Percentiles rank a stretch among this genome's conserved stretches.
Evolutionary conservation across 2,888 invertebrate species (phyloP).

Genomic region (Diarsia brunnea): DNA sequence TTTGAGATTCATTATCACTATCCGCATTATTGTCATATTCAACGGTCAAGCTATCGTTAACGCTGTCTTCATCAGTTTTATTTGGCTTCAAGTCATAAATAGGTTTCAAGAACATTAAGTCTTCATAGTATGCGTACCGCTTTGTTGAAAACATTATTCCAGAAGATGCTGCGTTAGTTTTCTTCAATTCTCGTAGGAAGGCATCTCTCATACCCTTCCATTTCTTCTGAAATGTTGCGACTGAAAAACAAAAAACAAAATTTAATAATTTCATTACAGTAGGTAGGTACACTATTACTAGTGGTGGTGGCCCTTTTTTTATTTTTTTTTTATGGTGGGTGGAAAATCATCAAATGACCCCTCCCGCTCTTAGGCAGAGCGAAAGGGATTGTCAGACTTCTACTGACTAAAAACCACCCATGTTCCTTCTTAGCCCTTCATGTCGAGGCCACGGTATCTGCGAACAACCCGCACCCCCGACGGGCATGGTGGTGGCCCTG

Average conservation of each 20-base stretch:
- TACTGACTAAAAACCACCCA: too few species aligned
- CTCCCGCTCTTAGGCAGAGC: too few species aligned
- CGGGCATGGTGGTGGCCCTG: too few species aligned
- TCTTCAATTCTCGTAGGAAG: conserved; percentile 38
- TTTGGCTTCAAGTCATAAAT: not conserved
- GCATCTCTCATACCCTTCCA: conserved; percentile 45
- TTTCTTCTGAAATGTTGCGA: conserved; percentile 29
- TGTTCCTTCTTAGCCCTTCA: too few species aligned
- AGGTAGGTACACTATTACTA: not conserved
- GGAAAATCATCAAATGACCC: too few species aligned
- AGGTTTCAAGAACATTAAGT: conserved; percentile 36
- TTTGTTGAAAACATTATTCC: not conserved
- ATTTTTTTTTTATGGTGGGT: too few species aligned
- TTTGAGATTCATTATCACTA: conserved; percentile 20
- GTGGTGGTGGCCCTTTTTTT: too few species aligned
- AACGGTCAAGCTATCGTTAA: not conserved
- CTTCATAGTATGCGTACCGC: conserved; percentile 35
- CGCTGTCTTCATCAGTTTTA: conserved; percentile 13
- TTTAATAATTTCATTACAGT: not conserved
- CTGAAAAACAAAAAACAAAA: conserved; percentile 16
- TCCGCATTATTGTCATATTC: conserved; percentile 23
- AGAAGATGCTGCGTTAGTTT: not conserved
- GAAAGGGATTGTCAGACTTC: too few species aligned
- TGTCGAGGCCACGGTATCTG: too few species aligned
- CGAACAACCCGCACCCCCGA: too few species aligned